These are phyloP conservation scores for Lampris incognitus DNA, from an alignment of 2,113 vertebrate genomes.

Conservation along the genomic window DNA sequence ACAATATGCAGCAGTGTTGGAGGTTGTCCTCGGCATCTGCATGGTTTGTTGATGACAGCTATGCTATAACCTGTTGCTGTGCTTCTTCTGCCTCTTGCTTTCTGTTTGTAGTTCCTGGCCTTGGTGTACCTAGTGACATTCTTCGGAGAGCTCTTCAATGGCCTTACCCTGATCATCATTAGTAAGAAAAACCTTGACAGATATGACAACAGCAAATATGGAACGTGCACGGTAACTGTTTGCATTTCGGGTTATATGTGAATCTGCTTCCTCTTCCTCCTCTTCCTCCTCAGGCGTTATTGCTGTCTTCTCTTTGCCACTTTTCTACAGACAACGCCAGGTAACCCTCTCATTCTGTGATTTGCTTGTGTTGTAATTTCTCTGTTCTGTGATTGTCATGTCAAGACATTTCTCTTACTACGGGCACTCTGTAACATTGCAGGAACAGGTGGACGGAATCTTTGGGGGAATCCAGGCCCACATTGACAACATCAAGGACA, in stretches of 20 bases:
- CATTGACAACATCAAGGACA: constrained; percentile 85
- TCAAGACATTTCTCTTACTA: not conserved
- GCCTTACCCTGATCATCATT: constrained; percentile 90
- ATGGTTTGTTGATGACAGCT: not conserved
- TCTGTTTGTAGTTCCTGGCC: constrained; percentile 81
- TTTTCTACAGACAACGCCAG: constrained; percentile 90
- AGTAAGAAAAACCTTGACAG: constrained; percentile 74
- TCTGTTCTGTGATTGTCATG: not conserved
- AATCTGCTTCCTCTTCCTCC: not conserved
- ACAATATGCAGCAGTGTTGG: not conserved
- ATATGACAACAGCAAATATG: not conserved
- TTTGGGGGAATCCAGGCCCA: constrained; percentile 81
- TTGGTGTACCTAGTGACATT: constrained; percentile 91
- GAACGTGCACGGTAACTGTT: not conserved
- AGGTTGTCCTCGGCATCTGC: not conserved
- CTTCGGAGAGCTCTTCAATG: constrained; percentile 89
- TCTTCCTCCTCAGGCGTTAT: constrained; percentile 84
- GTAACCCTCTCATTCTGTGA: constrained; percentile 64
- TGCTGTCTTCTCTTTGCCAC: constrained; percentile 88
- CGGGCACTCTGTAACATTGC: constrained; percentile 15
- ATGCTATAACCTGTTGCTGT: constrained; percentile 18
- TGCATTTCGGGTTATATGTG: not conserved
- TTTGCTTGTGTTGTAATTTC: not conserved
- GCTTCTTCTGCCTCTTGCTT: constrained; percentile 17
- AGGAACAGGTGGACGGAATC: constrained; percentile 86